These are phyloP conservation scores for Drosophila greeni DNA, from an alignment of 2,888 invertebrate species.

Conservation along the genomic window DNA sequence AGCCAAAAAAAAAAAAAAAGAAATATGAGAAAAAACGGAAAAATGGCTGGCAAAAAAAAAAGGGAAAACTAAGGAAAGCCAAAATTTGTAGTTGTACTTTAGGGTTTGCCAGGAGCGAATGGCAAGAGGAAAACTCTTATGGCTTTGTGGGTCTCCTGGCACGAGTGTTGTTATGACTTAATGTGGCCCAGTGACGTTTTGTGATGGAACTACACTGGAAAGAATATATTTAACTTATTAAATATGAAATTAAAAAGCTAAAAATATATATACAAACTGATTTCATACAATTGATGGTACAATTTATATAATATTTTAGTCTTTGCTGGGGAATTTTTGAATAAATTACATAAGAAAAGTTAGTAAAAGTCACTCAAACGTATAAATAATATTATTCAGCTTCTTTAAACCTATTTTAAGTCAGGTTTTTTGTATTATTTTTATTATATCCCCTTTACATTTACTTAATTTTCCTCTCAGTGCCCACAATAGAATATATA, in stretches of 20 bases:
- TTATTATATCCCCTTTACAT: not conserved
- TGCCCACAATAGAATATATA: slow-evolving; percentile 20
- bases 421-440: not conserved
- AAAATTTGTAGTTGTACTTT: slow-evolving; percentile 21
- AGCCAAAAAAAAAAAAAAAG: slow-evolving; percentile 45
- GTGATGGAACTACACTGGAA: slow-evolving; percentile 54
- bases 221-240: not conserved
- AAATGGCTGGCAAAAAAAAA: not conserved
- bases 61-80: slow-evolving; percentile 21
- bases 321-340: not conserved
- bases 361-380: rapidly evolving
- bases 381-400: not conserved
- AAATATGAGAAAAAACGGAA: slow-evolving; percentile 24
- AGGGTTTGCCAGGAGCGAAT: not conserved
- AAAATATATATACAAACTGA: not conserved
- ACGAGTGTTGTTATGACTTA: slow-evolving; percentile 69
- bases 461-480: not conserved
- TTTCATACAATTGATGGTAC: not conserved
- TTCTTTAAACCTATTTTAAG: not conserved
- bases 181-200: slow-evolving; percentile 66
- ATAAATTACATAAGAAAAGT: not conserved
- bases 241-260: too few relatives aligned
- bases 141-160: slow-evolving; percentile 9
- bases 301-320: not conserved
- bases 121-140: not conserved